These are phyloP conservation scores for Macaria notata DNA, from an alignment of 2,888 invertebrate species.

Conservation along the genomic window DNA sequence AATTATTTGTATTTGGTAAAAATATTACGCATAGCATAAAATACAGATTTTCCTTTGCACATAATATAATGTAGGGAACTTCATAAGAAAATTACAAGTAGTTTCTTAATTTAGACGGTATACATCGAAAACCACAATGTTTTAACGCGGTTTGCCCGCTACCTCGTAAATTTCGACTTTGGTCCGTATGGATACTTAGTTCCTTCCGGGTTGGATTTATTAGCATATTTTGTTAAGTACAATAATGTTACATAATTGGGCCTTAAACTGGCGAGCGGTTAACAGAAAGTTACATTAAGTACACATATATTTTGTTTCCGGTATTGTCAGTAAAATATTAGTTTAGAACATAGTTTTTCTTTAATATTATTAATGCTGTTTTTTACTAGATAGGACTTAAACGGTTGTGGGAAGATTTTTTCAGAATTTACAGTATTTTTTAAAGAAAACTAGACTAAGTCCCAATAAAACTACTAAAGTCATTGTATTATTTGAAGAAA, in stretches of 20 bases:
- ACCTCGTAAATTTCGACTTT: constrained; percentile 39
- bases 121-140: constrained; percentile 18
- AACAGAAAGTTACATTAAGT: constrained; percentile 4
- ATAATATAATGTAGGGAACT: no score
- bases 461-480: no score
- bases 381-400: no score
- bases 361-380: no score
- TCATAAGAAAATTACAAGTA: not conserved
- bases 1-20: no score
- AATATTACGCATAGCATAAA: no score
- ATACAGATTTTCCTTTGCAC: no score
- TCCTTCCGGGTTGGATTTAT: constrained; percentile 25
- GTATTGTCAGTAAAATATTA: not conserved
- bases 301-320: not conserved
- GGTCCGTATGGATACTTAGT: constrained; percentile 26
- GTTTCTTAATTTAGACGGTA: constrained; percentile 18
- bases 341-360: not conserved
- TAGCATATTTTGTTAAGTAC: constrained; percentile 27
- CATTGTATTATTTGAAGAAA: no score
- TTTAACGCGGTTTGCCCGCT: constrained; percentile 32
- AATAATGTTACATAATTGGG: constrained; percentile 13
- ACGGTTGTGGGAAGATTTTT: no score
- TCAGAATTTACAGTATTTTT: no score
- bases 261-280: constrained; percentile 7
- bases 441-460: no score